A percentile compares a stretch with the other conserved stretches of the same genome.
phyloP scores from a whole-genome alignment of 2,888 invertebrate genomes.

The Plagodis dolabraria region DNA sequence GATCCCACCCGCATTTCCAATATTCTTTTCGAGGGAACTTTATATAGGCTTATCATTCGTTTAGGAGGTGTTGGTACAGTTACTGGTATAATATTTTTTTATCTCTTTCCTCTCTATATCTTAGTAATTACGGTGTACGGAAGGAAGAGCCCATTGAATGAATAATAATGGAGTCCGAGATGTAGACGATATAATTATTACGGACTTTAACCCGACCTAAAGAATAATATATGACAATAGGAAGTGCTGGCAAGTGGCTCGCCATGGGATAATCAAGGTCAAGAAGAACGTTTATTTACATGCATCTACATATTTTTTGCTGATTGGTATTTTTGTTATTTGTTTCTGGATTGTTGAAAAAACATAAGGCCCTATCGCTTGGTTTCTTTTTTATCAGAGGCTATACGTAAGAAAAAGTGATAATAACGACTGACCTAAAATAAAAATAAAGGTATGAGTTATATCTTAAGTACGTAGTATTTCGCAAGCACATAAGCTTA shows the following conservation, averaged over 20 bases:
- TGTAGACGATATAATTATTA: constrained; percentile 16
- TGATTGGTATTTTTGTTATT: constrained; percentile 13
- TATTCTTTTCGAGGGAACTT: too few relatives aligned
- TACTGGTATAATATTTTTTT: background rate
- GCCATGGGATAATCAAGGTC: constrained; percentile 23
- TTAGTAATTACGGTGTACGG: background rate
- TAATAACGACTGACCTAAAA: too few relatives aligned
- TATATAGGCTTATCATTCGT: too few relatives aligned
- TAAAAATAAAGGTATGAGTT: too few relatives aligned
- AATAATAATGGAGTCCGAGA: constrained; percentile 1
- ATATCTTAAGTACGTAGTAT: too few relatives aligned
- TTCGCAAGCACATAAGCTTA: too few relatives aligned
- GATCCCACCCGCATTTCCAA: too few relatives aligned
- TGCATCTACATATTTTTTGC: constrained; percentile 24
- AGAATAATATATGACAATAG: constrained; percentile 23
- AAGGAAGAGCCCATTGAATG: background rate
- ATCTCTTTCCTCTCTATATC: background rate
- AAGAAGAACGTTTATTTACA: constrained; percentile 17
- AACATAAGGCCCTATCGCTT: too few relatives aligned
- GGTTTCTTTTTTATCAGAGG: too few relatives aligned
- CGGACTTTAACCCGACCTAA: constrained; percentile 18
- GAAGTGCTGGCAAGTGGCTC: constrained; percentile 15
- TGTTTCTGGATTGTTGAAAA: background rate
- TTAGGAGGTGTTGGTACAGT: too few relatives aligned
- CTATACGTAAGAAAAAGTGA: too few relatives aligned